phyloP scores from a whole-genome alignment of 2,888 invertebrate genomes.

The Pyralis farinalis region DNA sequence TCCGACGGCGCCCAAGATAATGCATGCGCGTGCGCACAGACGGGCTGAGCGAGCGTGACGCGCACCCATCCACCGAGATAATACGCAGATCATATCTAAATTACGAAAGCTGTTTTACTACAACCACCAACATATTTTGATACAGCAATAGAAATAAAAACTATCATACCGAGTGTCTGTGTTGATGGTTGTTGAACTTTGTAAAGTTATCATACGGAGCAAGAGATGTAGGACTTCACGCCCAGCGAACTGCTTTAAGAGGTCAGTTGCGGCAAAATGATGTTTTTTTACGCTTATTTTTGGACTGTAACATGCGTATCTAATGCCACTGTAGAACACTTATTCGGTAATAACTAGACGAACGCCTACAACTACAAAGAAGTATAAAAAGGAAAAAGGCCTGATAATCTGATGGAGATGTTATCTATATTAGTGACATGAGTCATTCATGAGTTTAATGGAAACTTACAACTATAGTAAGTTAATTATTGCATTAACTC shows the following conservation, averaged over 20 bases:
- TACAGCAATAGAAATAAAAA: slow-evolving; percentile 7
- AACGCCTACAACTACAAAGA: no score
- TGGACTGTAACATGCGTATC: slow-evolving; percentile 1
- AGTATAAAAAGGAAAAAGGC: no score
- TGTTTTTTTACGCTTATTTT: not conserved
- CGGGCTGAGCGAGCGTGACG: slow-evolving; percentile 33
- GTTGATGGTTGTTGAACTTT: slow-evolving; percentile 14
- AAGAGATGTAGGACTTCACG: slow-evolving; percentile 40
- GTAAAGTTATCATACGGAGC: slow-evolving; percentile 28
- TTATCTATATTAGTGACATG: no score
- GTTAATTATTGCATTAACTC: no score
- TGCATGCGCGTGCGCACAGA: slow-evolving; percentile 26
- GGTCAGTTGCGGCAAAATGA: not conserved
- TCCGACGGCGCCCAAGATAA: slow-evolving; percentile 1
- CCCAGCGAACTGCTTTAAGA: slow-evolving; percentile 36
- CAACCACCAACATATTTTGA: slow-evolving; percentile 15
- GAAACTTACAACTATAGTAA: no score
- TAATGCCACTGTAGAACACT: not conserved
- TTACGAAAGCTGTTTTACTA: slow-evolving; percentile 26
- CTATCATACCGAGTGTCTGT: slow-evolving; percentile 8
- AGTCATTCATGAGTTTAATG: no score
- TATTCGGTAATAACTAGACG: not conserved
- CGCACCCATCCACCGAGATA: slow-evolving; percentile 33
- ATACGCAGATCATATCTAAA: slow-evolving; percentile 42
- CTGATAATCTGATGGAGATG: no score